Percentiles rank a stretch among this genome's conserved stretches.
Evolutionary conservation across 2,888 invertebrate genomes (phyloP).

Genomic region (Lithophane ornitopus): DNA sequence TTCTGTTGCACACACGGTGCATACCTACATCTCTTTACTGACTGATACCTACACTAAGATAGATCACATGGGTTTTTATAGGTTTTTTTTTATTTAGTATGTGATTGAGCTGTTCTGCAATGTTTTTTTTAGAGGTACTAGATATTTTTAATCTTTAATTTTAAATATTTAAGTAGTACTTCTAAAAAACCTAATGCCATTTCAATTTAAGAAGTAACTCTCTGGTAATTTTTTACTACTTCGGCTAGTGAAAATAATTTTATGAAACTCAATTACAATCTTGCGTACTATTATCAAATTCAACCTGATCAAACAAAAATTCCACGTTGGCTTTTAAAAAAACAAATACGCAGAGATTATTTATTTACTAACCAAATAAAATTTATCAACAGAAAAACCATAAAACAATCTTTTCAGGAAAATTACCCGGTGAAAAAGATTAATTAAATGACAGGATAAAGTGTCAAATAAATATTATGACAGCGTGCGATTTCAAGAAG

Average conservation of each 20-base stretch:
- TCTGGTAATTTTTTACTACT: neutral
- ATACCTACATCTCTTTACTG: slow-evolving; percentile 15
- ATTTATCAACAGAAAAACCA: slow-evolving; percentile 18
- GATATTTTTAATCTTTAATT: too few relatives aligned
- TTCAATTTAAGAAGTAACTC: neutral
- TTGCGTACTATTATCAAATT: slow-evolving; percentile 12
- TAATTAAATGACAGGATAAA: slow-evolving; percentile 24
- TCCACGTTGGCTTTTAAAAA: slow-evolving; percentile 13
- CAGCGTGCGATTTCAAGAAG: slow-evolving; percentile 53
- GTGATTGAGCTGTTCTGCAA: neutral
- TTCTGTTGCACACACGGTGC: slow-evolving; percentile 1
- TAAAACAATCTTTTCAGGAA: slow-evolving; percentile 30
- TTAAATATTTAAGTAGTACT: neutral
- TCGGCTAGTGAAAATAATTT: slow-evolving; percentile 8
- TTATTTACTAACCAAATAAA: slow-evolving; percentile 25
- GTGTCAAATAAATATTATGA: slow-evolving; percentile 61
- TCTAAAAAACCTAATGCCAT: neutral
- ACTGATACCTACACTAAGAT: slow-evolving; percentile 21
- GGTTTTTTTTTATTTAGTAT: neutral
- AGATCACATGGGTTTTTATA: neutral
- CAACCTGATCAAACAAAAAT: slow-evolving; percentile 40
- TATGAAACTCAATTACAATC: slow-evolving; percentile 15
- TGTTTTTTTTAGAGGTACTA: too few relatives aligned
- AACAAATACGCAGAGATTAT: slow-evolving; percentile 33
- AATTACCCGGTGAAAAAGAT: slow-evolving; percentile 35